Percentiles rank a stretch among this genome's conserved stretches.
Evolutionary conservation across 1,140 invertebrate species (phyloP).

Genomic region (Penaeus vannamei): DNA sequence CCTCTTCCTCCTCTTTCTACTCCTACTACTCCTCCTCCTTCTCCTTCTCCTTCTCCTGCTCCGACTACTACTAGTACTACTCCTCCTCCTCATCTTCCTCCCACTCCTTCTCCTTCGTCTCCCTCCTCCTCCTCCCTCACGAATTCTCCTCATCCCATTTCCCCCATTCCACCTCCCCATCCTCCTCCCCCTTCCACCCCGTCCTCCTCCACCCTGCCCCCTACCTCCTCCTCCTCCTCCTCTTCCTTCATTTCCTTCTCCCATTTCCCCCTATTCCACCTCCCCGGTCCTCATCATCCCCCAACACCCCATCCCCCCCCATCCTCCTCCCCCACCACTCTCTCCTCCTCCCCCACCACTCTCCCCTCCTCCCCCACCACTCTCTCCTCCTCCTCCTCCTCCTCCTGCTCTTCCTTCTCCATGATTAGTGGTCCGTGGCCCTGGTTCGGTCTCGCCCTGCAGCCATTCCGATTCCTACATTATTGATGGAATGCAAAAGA

Average conservation of each 20-base stretch:
- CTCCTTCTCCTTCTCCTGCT: neutral
- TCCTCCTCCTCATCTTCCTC: neutral
- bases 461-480: constrained; percentile 64
- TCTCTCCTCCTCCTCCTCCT: neutral
- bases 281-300: too few species aligned
- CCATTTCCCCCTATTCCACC: neutral
- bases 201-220: neutral
- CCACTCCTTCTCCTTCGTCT: neutral
- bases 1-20: neutral
- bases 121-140: neutral
- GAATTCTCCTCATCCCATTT: neutral
- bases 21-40: neutral
- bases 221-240: neutral
- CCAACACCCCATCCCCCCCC: neutral
- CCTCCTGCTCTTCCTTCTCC: constrained; percentile 21
- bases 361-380: constrained; percentile 7
- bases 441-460: constrained; percentile 60
- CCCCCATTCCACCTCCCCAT: neutral
- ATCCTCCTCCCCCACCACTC: neutral
- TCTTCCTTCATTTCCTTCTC: neutral
- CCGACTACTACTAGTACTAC: neutral
- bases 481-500: constrained; percentile 65
- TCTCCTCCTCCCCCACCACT: constrained; percentile 13
- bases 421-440: constrained; percentile 49
- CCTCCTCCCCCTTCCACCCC: neutral